phyloP scores from a whole-genome alignment of 2,797 vertebrate species.

The Melanotaenia nigrans region DNA sequence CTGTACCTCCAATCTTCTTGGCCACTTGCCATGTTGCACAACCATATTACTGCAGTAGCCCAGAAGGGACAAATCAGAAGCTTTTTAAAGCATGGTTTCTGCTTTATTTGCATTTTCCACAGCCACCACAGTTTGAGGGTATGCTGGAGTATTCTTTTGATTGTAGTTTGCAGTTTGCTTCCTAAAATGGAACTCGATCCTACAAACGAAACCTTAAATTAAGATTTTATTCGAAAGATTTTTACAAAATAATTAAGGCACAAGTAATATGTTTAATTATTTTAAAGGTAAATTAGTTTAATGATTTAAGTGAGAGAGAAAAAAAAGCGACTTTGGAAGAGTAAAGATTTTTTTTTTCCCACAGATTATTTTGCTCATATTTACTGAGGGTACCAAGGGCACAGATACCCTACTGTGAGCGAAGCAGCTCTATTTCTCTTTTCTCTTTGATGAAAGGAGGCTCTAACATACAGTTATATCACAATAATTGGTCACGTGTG shows the following conservation, averaged over 20 bases:
- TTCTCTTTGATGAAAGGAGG: slow-evolving; percentile 12
- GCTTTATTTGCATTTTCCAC: neutral
- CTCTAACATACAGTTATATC: neutral
- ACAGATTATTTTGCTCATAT: slow-evolving; percentile 1
- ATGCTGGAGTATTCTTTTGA: neutral
- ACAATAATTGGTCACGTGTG: slow-evolving; percentile 11
- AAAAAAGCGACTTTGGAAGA: neutral
- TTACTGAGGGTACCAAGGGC: slow-evolving; percentile 1
- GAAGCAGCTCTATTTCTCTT: neutral
- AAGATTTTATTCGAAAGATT: slow-evolving; percentile 1
- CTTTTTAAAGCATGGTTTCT: slow-evolving; percentile 1
- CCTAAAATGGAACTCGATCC: neutral
- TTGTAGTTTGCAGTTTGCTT: neutral
- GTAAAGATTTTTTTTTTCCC: neutral
- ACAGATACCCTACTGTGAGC: neutral
- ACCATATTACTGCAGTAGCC: neutral
- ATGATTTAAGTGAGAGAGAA: slow-evolving; percentile 3
- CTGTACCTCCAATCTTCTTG: slow-evolving; percentile 8
- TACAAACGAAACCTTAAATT: neutral
- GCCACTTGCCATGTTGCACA: slow-evolving; percentile 6
- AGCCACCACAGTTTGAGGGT: neutral
- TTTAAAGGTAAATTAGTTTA: neutral
- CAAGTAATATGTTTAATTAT: neutral
- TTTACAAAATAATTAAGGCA: neutral
- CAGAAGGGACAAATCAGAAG: neutral